These are phyloP conservation scores for Pelvicachromis taeniatus DNA, from an alignment of 2,113 vertebrate genomes.

Conservation along the genomic window DNA sequence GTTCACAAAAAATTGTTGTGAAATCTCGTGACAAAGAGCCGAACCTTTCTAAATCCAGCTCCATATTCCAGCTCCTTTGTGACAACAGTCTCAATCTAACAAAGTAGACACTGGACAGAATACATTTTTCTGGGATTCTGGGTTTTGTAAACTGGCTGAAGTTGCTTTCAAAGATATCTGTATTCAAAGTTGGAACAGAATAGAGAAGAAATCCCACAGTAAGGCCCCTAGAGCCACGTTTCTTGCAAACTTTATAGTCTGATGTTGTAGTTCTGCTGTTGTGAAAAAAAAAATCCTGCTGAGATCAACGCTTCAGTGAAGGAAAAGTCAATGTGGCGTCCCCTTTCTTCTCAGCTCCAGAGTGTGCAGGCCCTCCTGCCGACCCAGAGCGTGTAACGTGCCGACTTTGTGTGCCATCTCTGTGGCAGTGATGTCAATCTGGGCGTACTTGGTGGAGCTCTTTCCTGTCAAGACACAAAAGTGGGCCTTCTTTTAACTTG, in stretches of 20 bases:
- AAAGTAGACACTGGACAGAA: neutral
- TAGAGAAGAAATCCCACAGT: neutral
- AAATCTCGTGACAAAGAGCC: neutral
- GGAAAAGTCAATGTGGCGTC: conserved; percentile 68
- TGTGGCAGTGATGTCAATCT: conserved; percentile 85
- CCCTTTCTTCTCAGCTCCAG: conserved; percentile 80
- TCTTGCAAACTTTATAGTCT: neutral
- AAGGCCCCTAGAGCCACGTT: neutral
- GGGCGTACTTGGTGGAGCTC: conserved; percentile 78
- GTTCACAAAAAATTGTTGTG: neutral
- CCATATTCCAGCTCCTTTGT: neutral
- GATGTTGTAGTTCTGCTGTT: neutral
- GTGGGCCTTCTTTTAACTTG: neutral
- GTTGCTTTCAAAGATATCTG: neutral
- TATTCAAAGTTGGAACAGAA: neutral
- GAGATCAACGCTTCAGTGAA: neutral
- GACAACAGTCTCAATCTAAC: neutral
- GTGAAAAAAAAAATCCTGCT: neutral
- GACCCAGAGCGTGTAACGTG: conserved; percentile 78
- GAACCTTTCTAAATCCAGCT: neutral
- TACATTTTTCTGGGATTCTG: neutral
- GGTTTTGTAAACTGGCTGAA: neutral
- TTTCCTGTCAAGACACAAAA: conserved; percentile 66
- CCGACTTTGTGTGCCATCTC: conserved; percentile 86
- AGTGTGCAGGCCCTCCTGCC: conserved; percentile 83